A percentile compares a stretch with the other conserved stretches of the same genome.
Conservation (phyloP, 2,797 vertebrate genomes). For the Schizothorax lantsangensis region DNA sequence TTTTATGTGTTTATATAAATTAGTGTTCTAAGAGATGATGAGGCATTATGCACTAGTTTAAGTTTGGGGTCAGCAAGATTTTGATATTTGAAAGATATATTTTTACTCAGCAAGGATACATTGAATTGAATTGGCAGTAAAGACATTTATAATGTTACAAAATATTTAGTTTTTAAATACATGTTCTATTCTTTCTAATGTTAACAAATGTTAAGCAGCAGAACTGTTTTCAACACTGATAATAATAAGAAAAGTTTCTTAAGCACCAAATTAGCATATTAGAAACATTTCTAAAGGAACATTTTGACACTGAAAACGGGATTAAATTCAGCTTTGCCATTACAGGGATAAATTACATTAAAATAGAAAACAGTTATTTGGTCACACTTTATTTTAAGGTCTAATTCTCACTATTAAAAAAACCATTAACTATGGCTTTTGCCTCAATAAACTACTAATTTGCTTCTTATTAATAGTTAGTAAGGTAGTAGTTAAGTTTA, state of each 20-base stretch:
- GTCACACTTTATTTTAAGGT: too few relatives aligned
- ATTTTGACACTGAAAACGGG: not conserved
- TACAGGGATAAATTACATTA: too few relatives aligned
- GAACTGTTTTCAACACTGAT: too few relatives aligned
- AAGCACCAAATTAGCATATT: not conserved
- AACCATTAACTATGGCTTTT: too few relatives aligned
- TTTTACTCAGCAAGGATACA: not conserved
- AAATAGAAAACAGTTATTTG: too few relatives aligned
- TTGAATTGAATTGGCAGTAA: not conserved
- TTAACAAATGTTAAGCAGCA: too few relatives aligned
- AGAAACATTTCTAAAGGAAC: not conserved
- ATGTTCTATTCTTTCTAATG: too few relatives aligned
- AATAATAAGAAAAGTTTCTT: not conserved
- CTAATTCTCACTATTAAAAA: too few relatives aligned
- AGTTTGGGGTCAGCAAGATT: not conserved
- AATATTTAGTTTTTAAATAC: not conserved
- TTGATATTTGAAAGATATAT: not conserved
- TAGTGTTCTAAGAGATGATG: not conserved
- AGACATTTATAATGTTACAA: not conserved
- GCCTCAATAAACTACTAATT: too few relatives aligned
- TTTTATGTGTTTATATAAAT: not conserved
- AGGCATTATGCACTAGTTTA: not conserved
- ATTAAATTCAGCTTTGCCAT: not conserved
- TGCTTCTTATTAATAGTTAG: too few relatives aligned
- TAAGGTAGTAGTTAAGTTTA: too few relatives aligned